Evolutionary conservation across 2,113 vertebrate genomes (phyloP).

Genomic region (Scomber scombrus): DNA sequence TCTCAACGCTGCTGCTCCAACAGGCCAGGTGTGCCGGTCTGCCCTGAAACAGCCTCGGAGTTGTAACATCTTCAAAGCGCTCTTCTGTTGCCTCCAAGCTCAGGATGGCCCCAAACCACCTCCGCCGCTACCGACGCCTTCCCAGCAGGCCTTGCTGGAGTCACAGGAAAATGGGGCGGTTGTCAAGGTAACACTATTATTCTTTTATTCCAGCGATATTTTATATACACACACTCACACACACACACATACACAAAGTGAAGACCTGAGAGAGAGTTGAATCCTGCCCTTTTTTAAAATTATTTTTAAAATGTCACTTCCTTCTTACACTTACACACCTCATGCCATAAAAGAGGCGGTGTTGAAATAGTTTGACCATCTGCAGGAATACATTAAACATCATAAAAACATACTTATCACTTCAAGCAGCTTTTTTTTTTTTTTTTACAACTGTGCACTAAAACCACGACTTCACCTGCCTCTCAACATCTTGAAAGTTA

Average conservation of each 20-base stretch:
- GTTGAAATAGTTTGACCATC: slow-evolving; percentile 34
- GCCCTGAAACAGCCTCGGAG: slow-evolving; percentile 90
- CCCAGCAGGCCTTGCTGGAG: slow-evolving; percentile 84
- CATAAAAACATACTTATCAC: slow-evolving; percentile 28
- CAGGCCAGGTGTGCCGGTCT: slow-evolving; percentile 88
- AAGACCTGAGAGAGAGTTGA: slow-evolving; percentile 21
- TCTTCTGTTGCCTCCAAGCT: slow-evolving; percentile 90
- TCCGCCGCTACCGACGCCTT: slow-evolving; percentile 75
- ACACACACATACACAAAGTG: background rate
- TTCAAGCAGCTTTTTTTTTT: background rate
- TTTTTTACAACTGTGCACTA: slow-evolving; percentile 38
- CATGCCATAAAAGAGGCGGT: slow-evolving; percentile 16
- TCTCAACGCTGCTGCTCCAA: background rate
- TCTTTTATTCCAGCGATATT: slow-evolving; percentile 30
- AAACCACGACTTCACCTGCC: slow-evolving; percentile 62
- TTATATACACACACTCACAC: background rate
- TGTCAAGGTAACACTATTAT: slow-evolving; percentile 86
- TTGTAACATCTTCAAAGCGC: slow-evolving; percentile 89
- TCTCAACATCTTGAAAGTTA: slow-evolving; percentile 53
- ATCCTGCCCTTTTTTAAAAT: slow-evolving; percentile 7
- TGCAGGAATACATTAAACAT: slow-evolving; percentile 38
- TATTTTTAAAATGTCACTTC: slow-evolving; percentile 40
- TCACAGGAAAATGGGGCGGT: slow-evolving; percentile 87
- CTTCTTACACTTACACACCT: background rate
- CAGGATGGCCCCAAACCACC: slow-evolving; percentile 86